Conservation (phyloP, 2,888 invertebrate genomes). For the Oxystoma pomonae region DNA sequence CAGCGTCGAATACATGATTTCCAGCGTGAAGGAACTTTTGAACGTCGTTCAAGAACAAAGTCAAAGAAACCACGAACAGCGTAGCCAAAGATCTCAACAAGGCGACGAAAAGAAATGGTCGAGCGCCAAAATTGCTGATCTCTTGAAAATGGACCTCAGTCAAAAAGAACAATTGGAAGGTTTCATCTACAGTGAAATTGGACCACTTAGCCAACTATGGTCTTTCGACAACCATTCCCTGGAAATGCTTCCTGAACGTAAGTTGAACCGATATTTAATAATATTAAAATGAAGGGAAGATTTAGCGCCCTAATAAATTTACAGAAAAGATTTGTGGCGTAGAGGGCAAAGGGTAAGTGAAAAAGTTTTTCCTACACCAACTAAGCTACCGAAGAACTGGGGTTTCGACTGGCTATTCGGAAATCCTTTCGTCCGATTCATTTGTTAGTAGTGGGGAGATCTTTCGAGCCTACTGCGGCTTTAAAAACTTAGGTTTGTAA, state of each 20-base stretch:
- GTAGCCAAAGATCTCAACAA: conserved; percentile 13
- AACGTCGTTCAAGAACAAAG: conserved; percentile 38
- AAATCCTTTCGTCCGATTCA: too few relatives aligned
- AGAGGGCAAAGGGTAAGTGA: too few relatives aligned
- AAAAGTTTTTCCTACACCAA: too few relatives aligned
- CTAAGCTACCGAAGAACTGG: too few relatives aligned
- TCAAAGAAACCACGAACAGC: conserved; percentile 28
- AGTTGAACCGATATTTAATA: too few relatives aligned
- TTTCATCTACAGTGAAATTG: conserved; percentile 47
- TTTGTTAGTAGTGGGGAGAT: too few relatives aligned
- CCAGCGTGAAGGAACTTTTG: conserved; percentile 47
- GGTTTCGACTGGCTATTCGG: too few relatives aligned
- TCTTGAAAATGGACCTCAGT: conserved; percentile 55
- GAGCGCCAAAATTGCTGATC: conserved; percentile 54
- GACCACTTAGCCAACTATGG: conserved; percentile 50
- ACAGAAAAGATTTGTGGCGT: too few relatives aligned
- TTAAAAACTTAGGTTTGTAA: too few relatives aligned
- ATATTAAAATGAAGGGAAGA: too few relatives aligned
- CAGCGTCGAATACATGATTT: conserved; percentile 42
- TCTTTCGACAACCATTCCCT: conserved; percentile 56
- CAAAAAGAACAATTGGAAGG: conserved; percentile 57
- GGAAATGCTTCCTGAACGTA: conserved; percentile 46
- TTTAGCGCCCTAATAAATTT: too few relatives aligned
- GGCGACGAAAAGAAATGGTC: conserved; percentile 40
- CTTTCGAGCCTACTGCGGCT: too few relatives aligned